phyloP scores from a whole-genome alignment of 2,797 vertebrate species.

The Galaxias olidus region DNA sequence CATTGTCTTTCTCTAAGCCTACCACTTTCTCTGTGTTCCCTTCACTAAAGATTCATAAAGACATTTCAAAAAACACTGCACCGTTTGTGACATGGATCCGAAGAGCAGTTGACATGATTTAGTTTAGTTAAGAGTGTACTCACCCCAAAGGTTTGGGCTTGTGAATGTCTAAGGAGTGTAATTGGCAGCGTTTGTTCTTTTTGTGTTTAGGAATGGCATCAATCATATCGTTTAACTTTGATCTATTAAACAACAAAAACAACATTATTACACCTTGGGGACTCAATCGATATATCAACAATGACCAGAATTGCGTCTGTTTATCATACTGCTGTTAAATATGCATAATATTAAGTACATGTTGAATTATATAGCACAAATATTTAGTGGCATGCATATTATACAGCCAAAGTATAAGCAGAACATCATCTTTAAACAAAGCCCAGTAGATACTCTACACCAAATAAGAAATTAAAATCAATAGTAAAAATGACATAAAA shows the following conservation, averaged over 20 bases:
- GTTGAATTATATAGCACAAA: too few relatives aligned
- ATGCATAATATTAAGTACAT: too few relatives aligned
- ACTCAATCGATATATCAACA: neutral
- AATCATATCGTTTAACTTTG: conserved; percentile 94
- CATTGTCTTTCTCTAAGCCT: conserved; percentile 72
- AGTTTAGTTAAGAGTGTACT: conserved; percentile 58
- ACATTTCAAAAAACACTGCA: conserved; percentile 12
- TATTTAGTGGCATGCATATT: too few relatives aligned
- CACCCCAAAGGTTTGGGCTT: conserved; percentile 97
- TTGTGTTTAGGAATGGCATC: conserved; percentile 98
- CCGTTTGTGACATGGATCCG: neutral
- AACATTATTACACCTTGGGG: neutral
- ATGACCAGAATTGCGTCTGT: too few relatives aligned
- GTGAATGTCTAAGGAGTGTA: conserved; percentile 98
- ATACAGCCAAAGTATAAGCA: too few relatives aligned
- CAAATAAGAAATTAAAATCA: too few relatives aligned
- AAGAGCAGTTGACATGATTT: neutral
- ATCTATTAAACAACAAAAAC: conserved; percentile 70
- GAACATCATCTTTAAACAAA: too few relatives aligned
- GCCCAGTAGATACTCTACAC: too few relatives aligned
- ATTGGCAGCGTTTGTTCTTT: conserved; percentile 97
- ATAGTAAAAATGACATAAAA: too few relatives aligned
- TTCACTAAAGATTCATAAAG: conserved; percentile 28
- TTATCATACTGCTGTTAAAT: too few relatives aligned
- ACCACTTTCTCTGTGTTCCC: conserved; percentile 69